These are phyloP conservation scores for Melolontha melolontha DNA, from an alignment of 2,888 invertebrate species.

Conservation along the genomic window DNA sequence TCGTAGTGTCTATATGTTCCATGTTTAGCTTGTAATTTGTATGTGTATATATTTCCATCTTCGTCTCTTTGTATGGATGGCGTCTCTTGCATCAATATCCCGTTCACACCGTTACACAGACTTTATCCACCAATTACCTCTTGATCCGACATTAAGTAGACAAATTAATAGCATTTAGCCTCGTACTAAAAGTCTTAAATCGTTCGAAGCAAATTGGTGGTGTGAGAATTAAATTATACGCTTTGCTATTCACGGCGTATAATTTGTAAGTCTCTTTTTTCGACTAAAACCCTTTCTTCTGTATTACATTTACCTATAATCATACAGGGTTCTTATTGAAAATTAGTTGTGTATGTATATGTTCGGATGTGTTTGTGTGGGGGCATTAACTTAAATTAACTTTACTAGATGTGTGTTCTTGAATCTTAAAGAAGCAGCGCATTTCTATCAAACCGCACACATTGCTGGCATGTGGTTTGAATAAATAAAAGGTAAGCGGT, in stretches of 20 bases:
- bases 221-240: constrained; percentile 37
- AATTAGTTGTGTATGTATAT: neutral
- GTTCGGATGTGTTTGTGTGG: neutral
- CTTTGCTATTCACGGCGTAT: constrained; percentile 26
- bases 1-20: neutral
- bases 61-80: constrained; percentile 13
- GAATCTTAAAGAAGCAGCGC: constrained; percentile 11
- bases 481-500: too few relatives aligned
- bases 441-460: constrained; percentile 31
- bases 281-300: constrained; percentile 16
- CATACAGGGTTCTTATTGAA: constrained; percentile 28
- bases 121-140: constrained; percentile 43
- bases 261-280: constrained; percentile 36
- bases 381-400: constrained; percentile 29
- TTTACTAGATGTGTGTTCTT: constrained; percentile 16
- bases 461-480: constrained; percentile 16
- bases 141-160: constrained; percentile 47
- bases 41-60: constrained; percentile 19
- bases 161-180: constrained; percentile 44
- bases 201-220: constrained; percentile 36
- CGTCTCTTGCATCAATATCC: constrained; percentile 13
- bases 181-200: constrained; percentile 32
- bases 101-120: constrained; percentile 39
- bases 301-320: constrained; percentile 32
- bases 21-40: constrained; percentile 33